These are phyloP conservation scores for Eucera pruinosa DNA, from an alignment of 2,888 invertebrate genomes.

Conservation along the genomic window DNA sequence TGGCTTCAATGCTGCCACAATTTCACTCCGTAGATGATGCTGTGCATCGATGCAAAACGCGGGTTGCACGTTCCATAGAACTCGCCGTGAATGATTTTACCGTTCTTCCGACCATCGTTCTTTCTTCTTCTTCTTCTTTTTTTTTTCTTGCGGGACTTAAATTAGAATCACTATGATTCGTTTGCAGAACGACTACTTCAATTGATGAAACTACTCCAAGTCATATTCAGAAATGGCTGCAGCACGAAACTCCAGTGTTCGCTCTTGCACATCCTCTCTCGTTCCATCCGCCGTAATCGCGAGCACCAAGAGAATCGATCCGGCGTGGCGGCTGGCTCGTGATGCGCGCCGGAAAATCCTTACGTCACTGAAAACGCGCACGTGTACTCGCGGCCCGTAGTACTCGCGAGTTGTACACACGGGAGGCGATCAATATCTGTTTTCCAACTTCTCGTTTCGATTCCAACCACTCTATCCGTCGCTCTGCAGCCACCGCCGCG, in stretches of 20 bases:
- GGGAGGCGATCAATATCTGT: constrained; percentile 77
- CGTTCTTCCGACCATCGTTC: neutral
- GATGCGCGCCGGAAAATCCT: constrained; percentile 37
- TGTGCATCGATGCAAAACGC: neutral
- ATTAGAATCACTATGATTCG: neutral
- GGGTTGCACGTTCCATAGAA: neutral
- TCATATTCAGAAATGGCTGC: neutral
- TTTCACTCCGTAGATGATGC: neutral
- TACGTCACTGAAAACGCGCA: constrained; percentile 53
- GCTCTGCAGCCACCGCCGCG: constrained; percentile 25
- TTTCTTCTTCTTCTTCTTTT: neutral
- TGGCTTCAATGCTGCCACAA: neutral
- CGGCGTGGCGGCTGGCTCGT: neutral
- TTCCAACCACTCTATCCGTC: constrained; percentile 67
- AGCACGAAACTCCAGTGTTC: neutral
- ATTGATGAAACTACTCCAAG: neutral
- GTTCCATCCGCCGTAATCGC: neutral
- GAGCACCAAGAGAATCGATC: neutral
- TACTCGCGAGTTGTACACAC: constrained; percentile 57
- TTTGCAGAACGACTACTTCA: neutral
- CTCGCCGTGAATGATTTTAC: neutral
- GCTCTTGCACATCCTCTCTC: neutral
- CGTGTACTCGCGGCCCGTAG: constrained; percentile 44
- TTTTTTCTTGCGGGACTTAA: too few species aligned
- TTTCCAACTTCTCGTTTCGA: constrained; percentile 78